Evolutionary conservation across 2,113 vertebrate genomes (phyloP), one percentile per base, ranked within the genome.

Genomic region (Sporophila hypoxantha): DNA sequence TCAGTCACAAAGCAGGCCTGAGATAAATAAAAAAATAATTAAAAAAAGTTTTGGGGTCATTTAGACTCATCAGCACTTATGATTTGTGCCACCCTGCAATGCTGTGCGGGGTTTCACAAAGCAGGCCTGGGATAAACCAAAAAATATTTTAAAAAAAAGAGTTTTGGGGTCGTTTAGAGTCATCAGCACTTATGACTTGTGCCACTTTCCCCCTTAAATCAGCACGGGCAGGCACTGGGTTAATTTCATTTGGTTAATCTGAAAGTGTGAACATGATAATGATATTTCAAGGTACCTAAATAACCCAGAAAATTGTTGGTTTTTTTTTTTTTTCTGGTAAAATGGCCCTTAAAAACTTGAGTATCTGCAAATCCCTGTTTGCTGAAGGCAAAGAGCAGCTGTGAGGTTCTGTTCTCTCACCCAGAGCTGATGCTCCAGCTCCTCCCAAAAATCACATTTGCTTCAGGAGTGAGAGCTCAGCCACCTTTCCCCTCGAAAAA

Each of bases 401-500:
- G 44, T 21, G 44, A 0, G 10, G 2, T 21, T 21, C 25, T 36
- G 2, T 21, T 21, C 25, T 30, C n/a, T 46, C 37, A 17, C 17
- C 37, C 82, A 27, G 77, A 39, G 70, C 41, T 76, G 76, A 36
- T 21, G 4, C 49, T 62, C 22, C 82, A 57, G 60, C 91, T 75
- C 37, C 76, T 53, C 77, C 25, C 60, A 22, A 12, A 71, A 68
- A 16, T 50, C 53, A 2, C 19, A 0, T 32, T 2, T 22, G 57
- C 47, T 23, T 75, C 65, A 67, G 82, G 60, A 44, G 30, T 3
- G 25, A 60, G 8, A 52, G n/a, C 2, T 0, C 34, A 46, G 64
- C 61, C 60, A 81, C 92, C 88, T 29, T 81, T 95, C 49, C 90
- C 93, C 92, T 65, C 32, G 41, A 88, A 85, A 89, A 13, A 14